Base-by-base conservation (phyloP, 2,888 invertebrate genomes). In the Acanthopleura granulata region DNA sequence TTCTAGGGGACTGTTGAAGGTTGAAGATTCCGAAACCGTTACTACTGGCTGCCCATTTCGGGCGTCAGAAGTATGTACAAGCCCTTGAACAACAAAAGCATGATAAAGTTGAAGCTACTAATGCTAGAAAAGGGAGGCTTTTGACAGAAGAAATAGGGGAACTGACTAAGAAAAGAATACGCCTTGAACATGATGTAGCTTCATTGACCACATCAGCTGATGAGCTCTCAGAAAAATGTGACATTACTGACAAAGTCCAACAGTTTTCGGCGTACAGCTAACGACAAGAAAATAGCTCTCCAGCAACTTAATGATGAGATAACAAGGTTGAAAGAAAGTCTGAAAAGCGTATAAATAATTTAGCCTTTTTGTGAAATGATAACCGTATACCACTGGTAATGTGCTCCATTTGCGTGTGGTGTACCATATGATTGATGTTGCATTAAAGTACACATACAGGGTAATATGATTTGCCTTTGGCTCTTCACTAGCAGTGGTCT, bases 251-350 rank as follows among this genome's bases (percentile, higher is more conserved):
- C n/a, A n/a, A n/a, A n/a, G n/a, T n/a, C n/a, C n/a, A n/a, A n/a
- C n/a, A n/a, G 50, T 15, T 51, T 73, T n/a, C 14, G 73, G 51
- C 49, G 51, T 22, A 30, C 62, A 15, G 62, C 4, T 16, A 73
- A 73, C 22, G 73, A 73, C 40, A 73, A 73, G 62, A 62, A 61
- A 49, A 16, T 22, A 16, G 62, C 30, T 66, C 69, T 66, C 25
- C 25, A 66, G 30, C 27, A 66, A 3, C 27, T 9, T 16, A 25
- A 66, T 66, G 69, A n/a, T 18, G 57, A 57, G 57, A 22, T 12
- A n/a, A 22, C 57, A 57, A 12, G 12, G 57, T 22, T 57, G n/a
- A 57, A 57, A 22, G 57, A 57, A 57, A 18, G 57, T 22, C 57
- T n/a, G 22, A 27, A 22, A 27, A 16, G 66, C 6, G 29, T 40